These are phyloP conservation scores for Spodoptera litura DNA, from an alignment of 1,140 invertebrate genomes.

Conservation along the genomic window DNA sequence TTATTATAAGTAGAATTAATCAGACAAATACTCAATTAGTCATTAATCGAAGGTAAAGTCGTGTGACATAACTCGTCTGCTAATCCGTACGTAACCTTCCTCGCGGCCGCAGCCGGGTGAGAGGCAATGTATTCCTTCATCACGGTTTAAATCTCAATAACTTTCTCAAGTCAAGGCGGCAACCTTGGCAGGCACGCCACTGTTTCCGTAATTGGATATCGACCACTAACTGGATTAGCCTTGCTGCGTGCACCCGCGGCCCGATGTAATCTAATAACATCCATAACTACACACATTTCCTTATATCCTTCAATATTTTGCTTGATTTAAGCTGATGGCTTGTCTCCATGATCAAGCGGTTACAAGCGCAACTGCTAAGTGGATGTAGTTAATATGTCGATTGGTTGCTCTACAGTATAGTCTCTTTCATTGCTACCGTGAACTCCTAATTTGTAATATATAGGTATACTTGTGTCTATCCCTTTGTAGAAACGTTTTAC, in stretches of 20 bases:
- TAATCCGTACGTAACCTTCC: conserved; percentile 9
- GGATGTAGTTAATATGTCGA: no score
- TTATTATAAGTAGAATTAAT: no score
- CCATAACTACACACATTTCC: conserved; percentile 31
- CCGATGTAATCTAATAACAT: conserved; percentile 54
- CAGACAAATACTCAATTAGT: no score
- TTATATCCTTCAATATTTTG: neutral
- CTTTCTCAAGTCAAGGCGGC: conserved; percentile 51
- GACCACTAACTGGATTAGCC: conserved; percentile 52
- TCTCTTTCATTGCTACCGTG: no score
- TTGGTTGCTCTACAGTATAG: no score
- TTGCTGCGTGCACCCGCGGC: conserved; percentile 49
- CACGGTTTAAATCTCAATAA: conserved; percentile 33
- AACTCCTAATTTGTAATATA: no score
- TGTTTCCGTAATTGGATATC: conserved; percentile 54
- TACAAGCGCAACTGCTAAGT: no score
- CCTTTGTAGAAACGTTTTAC: no score
- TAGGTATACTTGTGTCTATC: no score
- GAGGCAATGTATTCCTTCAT: neutral
- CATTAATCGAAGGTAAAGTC: no score
- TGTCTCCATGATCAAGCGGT: no score
- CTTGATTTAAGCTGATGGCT: neutral
- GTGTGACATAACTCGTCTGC: no score
- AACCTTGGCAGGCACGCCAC: conserved; percentile 44
- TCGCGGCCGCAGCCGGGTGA: neutral